Evolutionary conservation across 2,888 invertebrate genomes (phyloP), one percentile per base, ranked within the genome.

Genomic region (Pyrochroa serraticornis): DNA sequence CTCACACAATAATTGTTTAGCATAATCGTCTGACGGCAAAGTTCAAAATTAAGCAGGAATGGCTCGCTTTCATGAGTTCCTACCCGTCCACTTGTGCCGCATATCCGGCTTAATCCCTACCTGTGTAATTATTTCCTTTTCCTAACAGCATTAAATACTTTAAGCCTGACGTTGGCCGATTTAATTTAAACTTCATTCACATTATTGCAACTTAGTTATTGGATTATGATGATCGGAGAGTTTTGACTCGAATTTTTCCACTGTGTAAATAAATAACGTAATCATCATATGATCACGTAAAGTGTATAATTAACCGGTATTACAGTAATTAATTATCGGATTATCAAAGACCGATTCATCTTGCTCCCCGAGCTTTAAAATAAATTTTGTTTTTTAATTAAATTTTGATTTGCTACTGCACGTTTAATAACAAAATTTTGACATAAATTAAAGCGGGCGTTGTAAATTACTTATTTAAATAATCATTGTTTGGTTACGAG

Each of bases 61-160:
- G 22, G 22, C 22, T 22, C 22, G 13, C 13, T 22, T 7, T 14
- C 22, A 13, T 7, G 22, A 39, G 50, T 57, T 41, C 41, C 51
- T 46, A 47, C 13, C 46, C 57, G 43, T 58, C 37, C 42, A 48
- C 44, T 51, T 50, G 47, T 33, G 43, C 50, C 58, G 48, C 56
- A 58, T 51, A 63, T 63, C 61, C 61, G 52, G 57, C 56, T 53
- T 54, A 62, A 61, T 61, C 55, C 50, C 51, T 36, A 51, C 55
- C 37, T 65, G 64, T 57, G 62, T 63, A 63, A 65, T 65, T 60
- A 59, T 63, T 65, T 65, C 61, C 61, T 59, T 61, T 59, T 52
- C 48, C 51, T 55, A 50, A 50, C 60, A 51, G 59, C 61, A 57
- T 57, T 59, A 63, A 63, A 61, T 56, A 41, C 38, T 51, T 44